Evolutionary conservation across 2,797 vertebrate genomes (phyloP), one percentile per base, ranked within the genome.

Genomic region (Pelochelys cantorii): DNA sequence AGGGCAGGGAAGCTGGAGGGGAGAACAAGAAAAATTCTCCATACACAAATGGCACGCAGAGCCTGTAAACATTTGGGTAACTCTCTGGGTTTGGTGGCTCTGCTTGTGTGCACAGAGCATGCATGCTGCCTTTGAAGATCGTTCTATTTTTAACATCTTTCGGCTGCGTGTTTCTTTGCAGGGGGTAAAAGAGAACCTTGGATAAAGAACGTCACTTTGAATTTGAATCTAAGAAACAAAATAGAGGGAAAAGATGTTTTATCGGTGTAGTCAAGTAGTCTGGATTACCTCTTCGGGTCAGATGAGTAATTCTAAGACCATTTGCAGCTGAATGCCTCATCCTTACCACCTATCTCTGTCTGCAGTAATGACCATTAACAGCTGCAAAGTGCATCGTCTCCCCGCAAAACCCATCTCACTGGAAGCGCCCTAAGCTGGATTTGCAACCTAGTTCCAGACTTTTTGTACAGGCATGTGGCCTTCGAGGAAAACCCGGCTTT

Each of bases 71-170:
- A 12, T 68, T 68, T 59, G 65, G 55, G 54, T 59, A 93, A 48
- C 48, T 77, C 74, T 87, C 62, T 59, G 74, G 29, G 83, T 57
- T 82, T 62, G 34, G 75, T 22, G 22, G 1, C 80, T 91, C 2
- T 0, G 81, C 91, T 68, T 54, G 80, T 81, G 86, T 89, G 92
- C 92, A 37, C 89, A 57, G 65, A 65, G 75, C 75, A 3, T 83
- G 56, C 52, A 1, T 53, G 31, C 75, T 3, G 62, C 59, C 37
- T 83, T 90, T 93, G 89, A 88, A 93, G 89, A 86, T 93, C 86
- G 89, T 80, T 89, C 92, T 93, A 93, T 93, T 91, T 93, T 89
- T 93, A 93, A 93, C 89, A 81, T 77, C 65, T 57, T 81, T 34
- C 75, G 1, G 12, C 86, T 59, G 57, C 65, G 53, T n/a, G 54